Percentiles rank a stretch among this genome's conserved stretches.
phyloP scores from a whole-genome alignment of 2,888 invertebrate species.

The Quadriops clusia region DNA sequence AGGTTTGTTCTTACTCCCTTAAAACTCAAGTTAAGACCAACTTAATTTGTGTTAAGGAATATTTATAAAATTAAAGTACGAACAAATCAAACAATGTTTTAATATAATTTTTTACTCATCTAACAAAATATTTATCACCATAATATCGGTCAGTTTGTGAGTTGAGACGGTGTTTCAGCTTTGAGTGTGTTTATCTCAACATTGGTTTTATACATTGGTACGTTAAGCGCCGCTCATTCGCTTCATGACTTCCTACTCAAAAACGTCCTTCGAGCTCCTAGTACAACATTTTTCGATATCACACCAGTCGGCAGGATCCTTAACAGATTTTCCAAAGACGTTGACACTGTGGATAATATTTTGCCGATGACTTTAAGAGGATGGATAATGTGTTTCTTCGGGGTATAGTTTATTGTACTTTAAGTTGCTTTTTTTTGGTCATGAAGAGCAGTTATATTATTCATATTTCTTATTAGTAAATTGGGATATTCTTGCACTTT shows the following conservation, averaged over 20 bases:
- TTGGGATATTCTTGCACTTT: too few relatives aligned
- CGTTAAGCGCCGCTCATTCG: slow-evolving; percentile 48
- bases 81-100: too few relatives aligned
- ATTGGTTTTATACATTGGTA: slow-evolving; percentile 54
- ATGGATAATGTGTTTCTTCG: slow-evolving; percentile 55
- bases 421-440: slow-evolving; percentile 7
- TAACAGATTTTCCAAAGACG: slow-evolving; percentile 66
- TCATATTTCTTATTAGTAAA: too few relatives aligned
- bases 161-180: too few relatives aligned
- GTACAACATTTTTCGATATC: slow-evolving; percentile 65
- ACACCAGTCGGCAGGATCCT: slow-evolving; percentile 69
- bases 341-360: slow-evolving; percentile 59
- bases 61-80: too few relatives aligned
- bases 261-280: slow-evolving; percentile 54
- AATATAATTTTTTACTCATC: too few relatives aligned
- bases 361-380: slow-evolving; percentile 60
- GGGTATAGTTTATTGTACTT: slow-evolving; percentile 34
- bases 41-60: too few relatives aligned
- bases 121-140: too few relatives aligned
- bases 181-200: slow-evolving; percentile 52
- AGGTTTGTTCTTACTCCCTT: too few relatives aligned
- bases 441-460: slow-evolving; percentile 19
- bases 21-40: too few relatives aligned
- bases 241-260: slow-evolving; percentile 54
- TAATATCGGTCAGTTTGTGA: too few relatives aligned